These are phyloP conservation scores for Drosophila punjabiensis DNA, from an alignment of 1,140 invertebrate genomes.

Conservation along the genomic window DNA sequence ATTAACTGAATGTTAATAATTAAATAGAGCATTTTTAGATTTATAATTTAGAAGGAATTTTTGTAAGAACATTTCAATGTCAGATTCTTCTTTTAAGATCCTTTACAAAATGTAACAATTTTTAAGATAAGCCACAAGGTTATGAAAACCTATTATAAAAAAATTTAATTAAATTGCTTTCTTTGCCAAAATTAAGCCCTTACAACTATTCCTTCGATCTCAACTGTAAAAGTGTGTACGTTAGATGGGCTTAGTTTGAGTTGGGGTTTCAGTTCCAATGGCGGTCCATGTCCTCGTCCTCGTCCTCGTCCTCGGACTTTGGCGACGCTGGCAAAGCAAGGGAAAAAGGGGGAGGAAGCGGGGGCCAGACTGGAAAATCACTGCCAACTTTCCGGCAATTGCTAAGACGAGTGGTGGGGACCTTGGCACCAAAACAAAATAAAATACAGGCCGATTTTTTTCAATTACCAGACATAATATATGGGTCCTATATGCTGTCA, in stretches of 20 bases:
- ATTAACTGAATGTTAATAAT: too few relatives aligned
- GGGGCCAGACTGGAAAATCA: slow-evolving; percentile 57
- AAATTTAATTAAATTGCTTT: not conserved
- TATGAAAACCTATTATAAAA: too few relatives aligned
- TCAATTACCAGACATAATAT: slow-evolving; percentile 76
- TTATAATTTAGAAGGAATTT: not conserved
- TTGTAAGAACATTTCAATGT: not conserved
- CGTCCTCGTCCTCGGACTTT: slow-evolving; percentile 39
- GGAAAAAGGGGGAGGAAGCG: not conserved
- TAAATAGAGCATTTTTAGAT: too few relatives aligned
- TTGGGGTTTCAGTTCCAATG: not conserved
- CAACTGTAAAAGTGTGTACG: slow-evolving; percentile 8
- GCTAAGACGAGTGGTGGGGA: slow-evolving; percentile 34
- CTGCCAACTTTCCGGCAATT: slow-evolving; percentile 63
- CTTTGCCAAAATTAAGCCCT: not conserved
- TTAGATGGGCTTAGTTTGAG: slow-evolving; percentile 5
- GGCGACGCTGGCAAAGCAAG: slow-evolving; percentile 22
- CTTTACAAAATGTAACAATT: not conserved
- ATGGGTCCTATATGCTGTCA: slow-evolving; percentile 65
- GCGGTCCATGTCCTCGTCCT: slow-evolving; percentile 8
- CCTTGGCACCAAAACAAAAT: slow-evolving; percentile 54
- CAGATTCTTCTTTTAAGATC: not conserved
- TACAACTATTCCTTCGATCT: not conserved
- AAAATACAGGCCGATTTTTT: slow-evolving; percentile 60
- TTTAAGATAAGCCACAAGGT: too few relatives aligned